Conservation (phyloP, 2,888 invertebrate genomes). For the Noctua janthe region DNA sequence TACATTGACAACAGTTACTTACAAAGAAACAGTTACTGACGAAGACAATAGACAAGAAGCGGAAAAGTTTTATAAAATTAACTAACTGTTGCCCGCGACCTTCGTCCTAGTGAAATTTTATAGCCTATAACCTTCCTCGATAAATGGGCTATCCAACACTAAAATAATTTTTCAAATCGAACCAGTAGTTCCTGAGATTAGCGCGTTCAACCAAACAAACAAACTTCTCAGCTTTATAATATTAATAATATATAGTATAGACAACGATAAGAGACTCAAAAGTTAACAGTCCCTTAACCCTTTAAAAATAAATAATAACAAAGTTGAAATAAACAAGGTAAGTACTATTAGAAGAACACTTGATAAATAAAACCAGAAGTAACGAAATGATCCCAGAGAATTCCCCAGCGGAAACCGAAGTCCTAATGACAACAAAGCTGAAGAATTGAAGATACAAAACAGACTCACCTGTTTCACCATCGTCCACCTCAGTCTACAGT, state of each 20-base stretch:
- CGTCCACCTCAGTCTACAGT: constrained; percentile 9
- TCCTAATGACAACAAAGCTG: background rate
- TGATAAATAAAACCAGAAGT: background rate
- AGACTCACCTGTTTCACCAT: constrained; percentile 53
- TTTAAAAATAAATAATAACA: constrained; percentile 2
- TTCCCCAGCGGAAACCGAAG: background rate
- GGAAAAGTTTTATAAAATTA: background rate
- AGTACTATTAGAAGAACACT: background rate
- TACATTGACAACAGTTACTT: background rate
- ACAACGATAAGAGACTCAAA: too few species aligned
- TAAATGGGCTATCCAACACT: too few species aligned
- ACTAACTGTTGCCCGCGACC: too few species aligned
- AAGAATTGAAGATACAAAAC: background rate
- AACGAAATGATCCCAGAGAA: background rate
- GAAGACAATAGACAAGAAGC: background rate
- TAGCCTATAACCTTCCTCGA: too few species aligned
- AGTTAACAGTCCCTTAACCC: too few species aligned
- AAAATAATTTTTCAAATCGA: too few species aligned
- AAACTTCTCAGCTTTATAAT: too few species aligned
- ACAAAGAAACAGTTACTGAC: background rate
- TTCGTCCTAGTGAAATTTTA: too few species aligned
- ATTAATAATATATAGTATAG: too few species aligned
- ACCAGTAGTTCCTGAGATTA: too few species aligned
- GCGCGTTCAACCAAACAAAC: too few species aligned
- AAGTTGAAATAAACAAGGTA: background rate